These are phyloP conservation scores for Coregonus sp. DNA, from an alignment of 2,797 vertebrate genomes.

Conservation along the genomic window DNA sequence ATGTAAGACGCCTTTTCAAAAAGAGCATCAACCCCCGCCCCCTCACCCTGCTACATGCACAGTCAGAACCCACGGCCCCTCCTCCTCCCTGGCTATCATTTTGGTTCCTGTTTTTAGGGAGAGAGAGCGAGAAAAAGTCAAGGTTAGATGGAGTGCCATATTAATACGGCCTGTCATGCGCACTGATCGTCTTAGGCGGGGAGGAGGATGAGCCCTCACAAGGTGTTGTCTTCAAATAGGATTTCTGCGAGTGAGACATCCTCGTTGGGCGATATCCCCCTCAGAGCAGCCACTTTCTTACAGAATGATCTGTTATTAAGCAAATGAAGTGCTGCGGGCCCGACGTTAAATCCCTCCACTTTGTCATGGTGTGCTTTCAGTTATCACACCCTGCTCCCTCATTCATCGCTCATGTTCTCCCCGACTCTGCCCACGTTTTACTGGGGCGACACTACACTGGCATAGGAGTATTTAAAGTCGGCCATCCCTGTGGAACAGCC, in stretches of 20 bases:
- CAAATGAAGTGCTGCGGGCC: constrained; percentile 79
- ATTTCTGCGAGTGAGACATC: constrained; percentile 74
- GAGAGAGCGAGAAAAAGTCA: constrained; percentile 53
- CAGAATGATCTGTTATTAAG: constrained; percentile 81
- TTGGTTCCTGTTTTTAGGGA: constrained; percentile 59
- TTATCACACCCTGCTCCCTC: constrained; percentile 66
- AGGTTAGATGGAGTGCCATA: constrained; percentile 67
- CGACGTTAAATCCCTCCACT: constrained; percentile 78
- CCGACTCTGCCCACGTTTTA: constrained; percentile 43
- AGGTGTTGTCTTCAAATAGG: constrained; percentile 79
- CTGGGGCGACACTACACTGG: constrained; percentile 24
- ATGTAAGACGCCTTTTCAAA: constrained; percentile 49
- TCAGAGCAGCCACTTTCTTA: constrained; percentile 66
- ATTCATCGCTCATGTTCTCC: constrained; percentile 65
- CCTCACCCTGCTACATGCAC: constrained; percentile 47
- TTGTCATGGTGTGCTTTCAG: constrained; percentile 74
- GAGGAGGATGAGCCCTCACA: constrained; percentile 70
- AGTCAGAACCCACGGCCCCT: constrained; percentile 57
- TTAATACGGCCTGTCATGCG: constrained; percentile 69
- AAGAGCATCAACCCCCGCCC: constrained; percentile 44
- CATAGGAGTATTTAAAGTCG: constrained; percentile 73
- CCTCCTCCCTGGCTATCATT: constrained; percentile 64
- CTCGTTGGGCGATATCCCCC: constrained; percentile 68
- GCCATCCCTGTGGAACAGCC: constrained; percentile 78
- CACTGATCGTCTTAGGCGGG: constrained; percentile 72